phyloP scores from a whole-genome alignment of 2,888 invertebrate species.

The Allygus modestus region DNA sequence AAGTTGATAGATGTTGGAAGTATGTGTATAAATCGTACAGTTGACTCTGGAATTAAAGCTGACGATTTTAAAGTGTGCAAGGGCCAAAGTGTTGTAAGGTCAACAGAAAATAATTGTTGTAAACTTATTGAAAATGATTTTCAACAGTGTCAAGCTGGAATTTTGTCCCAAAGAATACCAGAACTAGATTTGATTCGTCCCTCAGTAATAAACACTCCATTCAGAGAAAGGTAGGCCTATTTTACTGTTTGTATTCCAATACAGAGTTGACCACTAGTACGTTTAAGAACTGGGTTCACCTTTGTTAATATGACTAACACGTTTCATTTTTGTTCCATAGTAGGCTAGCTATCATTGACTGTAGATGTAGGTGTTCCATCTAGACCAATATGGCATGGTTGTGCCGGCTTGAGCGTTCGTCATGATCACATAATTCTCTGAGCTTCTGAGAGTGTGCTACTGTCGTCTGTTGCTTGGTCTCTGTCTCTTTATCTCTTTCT shows the following conservation, averaged over 20 bases:
- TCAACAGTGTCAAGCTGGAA: conserved; percentile 26
- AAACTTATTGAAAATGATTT: conserved; percentile 7
- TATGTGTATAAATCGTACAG: neutral
- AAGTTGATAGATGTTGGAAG: conserved; percentile 63
- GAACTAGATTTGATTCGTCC: conserved; percentile 30
- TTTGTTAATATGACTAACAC: too few species aligned
- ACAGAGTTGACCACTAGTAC: too few species aligned
- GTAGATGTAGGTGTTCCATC: too few species aligned
- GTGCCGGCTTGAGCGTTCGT: too few species aligned
- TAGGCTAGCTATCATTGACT: too few species aligned
- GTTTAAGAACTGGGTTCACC: too few species aligned
- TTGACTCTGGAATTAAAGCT: neutral
- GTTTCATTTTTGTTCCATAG: too few species aligned
- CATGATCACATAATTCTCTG: too few species aligned
- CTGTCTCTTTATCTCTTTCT: too few species aligned
- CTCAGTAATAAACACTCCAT: conserved; percentile 73
- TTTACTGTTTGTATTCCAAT: neutral
- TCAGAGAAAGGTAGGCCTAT: conserved; percentile 82
- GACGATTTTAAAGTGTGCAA: neutral
- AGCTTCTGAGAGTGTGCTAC: too few species aligned
- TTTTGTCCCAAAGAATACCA: conserved; percentile 1
- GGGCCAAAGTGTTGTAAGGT: neutral
- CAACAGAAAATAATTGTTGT: conserved; percentile 27
- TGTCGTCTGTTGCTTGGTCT: too few species aligned
- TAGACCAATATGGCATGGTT: too few species aligned